Evolutionary conservation across 2,113 vertebrate genomes (phyloP).

Genomic region (Serilophus lunatus): DNA sequence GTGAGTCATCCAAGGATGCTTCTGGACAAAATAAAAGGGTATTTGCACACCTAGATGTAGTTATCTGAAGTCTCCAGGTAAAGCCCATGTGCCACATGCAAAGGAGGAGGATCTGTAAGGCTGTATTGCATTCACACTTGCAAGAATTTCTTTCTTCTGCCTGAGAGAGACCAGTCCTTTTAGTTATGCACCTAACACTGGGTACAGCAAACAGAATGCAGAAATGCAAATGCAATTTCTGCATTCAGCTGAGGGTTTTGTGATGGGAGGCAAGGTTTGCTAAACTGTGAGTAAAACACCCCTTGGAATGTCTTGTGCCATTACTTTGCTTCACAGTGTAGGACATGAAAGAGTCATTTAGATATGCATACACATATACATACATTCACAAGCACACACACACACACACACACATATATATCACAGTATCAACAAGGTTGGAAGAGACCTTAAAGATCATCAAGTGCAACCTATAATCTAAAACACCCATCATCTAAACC

Average conservation of each 20-base stretch:
- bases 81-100: rapidly evolving
- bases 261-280: background rate
- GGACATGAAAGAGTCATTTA: background rate
- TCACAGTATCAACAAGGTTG: too few species aligned
- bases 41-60: background rate
- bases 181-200: background rate
- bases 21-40: background rate
- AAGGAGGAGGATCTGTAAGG: background rate
- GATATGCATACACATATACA: background rate
- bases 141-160: background rate
- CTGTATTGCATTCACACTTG: rapidly evolving
- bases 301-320: background rate
- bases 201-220: background rate
- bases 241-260: rapidly evolving
- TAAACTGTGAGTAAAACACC: background rate
- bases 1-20: background rate
- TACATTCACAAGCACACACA: too few species aligned
- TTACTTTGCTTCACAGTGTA: background rate
- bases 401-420: too few species aligned
- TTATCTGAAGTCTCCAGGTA: background rate
- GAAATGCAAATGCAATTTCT: background rate
- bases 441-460: too few species aligned
- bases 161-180: background rate
- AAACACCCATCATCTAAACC: too few species aligned
- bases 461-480: too few species aligned